Evolutionary conservation across 2,888 invertebrate species (phyloP).

Genomic region (Archips xylosteana): DNA sequence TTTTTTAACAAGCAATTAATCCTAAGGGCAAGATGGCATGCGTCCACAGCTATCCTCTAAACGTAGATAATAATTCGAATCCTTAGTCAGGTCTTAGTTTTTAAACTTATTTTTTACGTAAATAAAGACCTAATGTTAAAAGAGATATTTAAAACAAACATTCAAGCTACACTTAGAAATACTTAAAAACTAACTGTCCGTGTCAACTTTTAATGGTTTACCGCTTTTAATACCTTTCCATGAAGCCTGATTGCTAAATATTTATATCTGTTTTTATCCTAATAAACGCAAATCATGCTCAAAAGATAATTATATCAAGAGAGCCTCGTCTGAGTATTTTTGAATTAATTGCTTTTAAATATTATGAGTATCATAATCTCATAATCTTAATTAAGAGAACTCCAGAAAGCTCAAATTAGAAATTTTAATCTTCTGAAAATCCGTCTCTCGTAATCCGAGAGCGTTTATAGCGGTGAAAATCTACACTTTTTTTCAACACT

Average conservation of each 20-base stretch:
- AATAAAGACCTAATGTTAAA: neutral
- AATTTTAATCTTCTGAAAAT: conserved; percentile 78
- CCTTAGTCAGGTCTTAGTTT: too few relatives aligned
- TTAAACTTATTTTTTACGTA: too few relatives aligned
- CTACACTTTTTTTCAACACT: conserved; percentile 24
- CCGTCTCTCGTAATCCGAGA: conserved; percentile 47
- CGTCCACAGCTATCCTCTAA: too few relatives aligned
- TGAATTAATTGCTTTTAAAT: conserved; percentile 81
- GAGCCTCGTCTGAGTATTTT: conserved; percentile 70
- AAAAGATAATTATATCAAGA: conserved; percentile 70
- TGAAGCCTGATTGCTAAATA: neutral
- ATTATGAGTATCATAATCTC: conserved; percentile 82
- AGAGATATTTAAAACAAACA: neutral
- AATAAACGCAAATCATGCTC: conserved; percentile 10
- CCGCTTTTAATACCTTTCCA: neutral
- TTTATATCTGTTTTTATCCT: conserved; percentile 5
- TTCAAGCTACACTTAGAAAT: neutral
- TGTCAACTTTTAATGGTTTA: neutral
- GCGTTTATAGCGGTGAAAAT: conserved; percentile 20
- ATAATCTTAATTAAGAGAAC: conserved; percentile 83
- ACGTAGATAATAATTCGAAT: too few relatives aligned
- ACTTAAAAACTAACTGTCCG: neutral
- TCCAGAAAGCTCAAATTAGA: conserved; percentile 75
- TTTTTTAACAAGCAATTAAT: too few relatives aligned
- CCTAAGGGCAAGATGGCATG: too few relatives aligned